Conservation (phyloP, 2,888 invertebrate genomes). For the Drosophila atripex region DNA sequence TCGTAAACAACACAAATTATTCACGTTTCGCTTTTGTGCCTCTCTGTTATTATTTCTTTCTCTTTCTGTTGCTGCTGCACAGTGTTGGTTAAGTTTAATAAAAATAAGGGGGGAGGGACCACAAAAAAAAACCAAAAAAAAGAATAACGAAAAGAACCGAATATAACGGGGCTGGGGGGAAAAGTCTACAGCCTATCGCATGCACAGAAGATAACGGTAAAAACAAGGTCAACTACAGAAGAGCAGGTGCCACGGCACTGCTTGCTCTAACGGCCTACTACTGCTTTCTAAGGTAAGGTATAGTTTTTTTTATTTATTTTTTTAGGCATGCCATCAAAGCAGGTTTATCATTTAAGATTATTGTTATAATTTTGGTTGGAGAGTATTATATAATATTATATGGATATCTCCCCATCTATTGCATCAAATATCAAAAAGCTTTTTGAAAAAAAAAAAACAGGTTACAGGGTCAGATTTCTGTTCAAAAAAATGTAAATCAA, state of each 20-base stretch:
- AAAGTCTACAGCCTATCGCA: slow-evolving; percentile 35
- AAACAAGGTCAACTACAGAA: slow-evolving; percentile 16
- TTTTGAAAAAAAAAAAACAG: slow-evolving; percentile 2
- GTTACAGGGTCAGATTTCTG: slow-evolving; percentile 1
- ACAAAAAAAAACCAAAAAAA: slow-evolving; percentile 14
- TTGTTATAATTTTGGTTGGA: not conserved
- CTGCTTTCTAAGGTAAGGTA: slow-evolving; percentile 28
- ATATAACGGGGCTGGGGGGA: not conserved
- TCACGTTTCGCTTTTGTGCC: slow-evolving; percentile 35
- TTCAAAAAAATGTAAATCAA: not conserved
- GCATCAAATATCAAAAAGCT: slow-evolving; percentile 16
- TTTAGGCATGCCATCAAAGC: slow-evolving; percentile 65
- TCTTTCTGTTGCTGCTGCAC: slow-evolving; percentile 18
- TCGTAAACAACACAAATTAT: slow-evolving; percentile 32
- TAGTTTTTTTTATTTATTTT: slow-evolving; percentile 18
- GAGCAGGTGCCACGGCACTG: slow-evolving; percentile 1
- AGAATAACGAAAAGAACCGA: slow-evolving; percentile 13
- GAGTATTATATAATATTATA: not conserved
- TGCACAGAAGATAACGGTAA: slow-evolving; percentile 38
- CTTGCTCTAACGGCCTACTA: slow-evolving; percentile 19
- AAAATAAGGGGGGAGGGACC: slow-evolving; percentile 5
- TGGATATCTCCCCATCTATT: not conserved
- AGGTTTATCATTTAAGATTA: slow-evolving; percentile 12
- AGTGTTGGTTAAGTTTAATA: slow-evolving; percentile 27
- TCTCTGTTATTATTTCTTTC: slow-evolving; percentile 14